Evolutionary conservation across 2,888 invertebrate genomes (phyloP).

Genomic region (Metacarcinus magister): DNA sequence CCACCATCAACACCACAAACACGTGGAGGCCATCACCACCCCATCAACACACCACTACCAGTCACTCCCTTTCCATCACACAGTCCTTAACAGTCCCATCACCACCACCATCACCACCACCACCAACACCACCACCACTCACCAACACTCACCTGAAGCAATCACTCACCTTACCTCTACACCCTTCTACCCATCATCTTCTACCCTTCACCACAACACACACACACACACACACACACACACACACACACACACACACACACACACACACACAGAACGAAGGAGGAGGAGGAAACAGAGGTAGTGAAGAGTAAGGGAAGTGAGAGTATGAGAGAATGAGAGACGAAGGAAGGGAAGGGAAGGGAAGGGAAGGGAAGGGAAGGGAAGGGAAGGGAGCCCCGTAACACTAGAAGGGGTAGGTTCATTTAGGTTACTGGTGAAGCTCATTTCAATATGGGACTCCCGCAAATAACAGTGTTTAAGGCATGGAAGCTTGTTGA

Average conservation of each 20-base stretch:
- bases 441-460: conserved; percentile 51
- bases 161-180: not conserved
- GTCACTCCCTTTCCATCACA: not conserved
- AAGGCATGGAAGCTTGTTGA: not conserved
- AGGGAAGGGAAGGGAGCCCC: not conserved
- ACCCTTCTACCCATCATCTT: not conserved
- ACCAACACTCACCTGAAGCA: not conserved
- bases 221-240: conserved; percentile 26
- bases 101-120: not conserved
- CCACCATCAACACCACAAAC: not conserved
- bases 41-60: not conserved
- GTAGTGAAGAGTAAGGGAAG: not conserved
- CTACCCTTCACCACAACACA: not conserved
- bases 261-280: not conserved
- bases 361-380: not conserved
- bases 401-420: conserved; percentile 52
- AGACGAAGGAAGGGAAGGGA: not conserved
- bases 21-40: not conserved
- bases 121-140: no score
- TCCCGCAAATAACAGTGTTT: conserved; percentile 28
- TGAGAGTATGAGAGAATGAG: not conserved
- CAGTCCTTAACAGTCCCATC: not conserved
- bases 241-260: not conserved
- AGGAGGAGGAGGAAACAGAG: not conserved
- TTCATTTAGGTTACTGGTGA: not conserved